These are phyloP conservation scores for Pterostichus niger DNA, from an alignment of 2,888 invertebrate species.

Conservation along the genomic window DNA sequence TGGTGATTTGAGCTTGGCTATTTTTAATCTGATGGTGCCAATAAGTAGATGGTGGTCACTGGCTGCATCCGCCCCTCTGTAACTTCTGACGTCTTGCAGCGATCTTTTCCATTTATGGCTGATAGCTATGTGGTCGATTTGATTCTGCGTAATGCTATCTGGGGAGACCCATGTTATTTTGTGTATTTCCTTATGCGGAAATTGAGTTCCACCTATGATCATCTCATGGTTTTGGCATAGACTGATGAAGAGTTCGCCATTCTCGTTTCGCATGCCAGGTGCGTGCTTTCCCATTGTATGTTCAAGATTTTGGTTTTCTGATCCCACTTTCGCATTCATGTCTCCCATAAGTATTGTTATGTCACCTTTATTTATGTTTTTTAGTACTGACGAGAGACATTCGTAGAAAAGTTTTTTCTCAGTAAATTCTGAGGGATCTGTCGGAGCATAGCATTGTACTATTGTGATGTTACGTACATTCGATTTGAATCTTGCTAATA, in stretches of 20 bases:
- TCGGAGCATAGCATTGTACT: conserved; percentile 31
- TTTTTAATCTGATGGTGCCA: conserved; percentile 5
- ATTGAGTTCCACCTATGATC: conserved; percentile 22
- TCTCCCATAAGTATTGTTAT: conserved; percentile 18
- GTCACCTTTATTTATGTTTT: not conserved
- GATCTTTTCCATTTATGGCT: conserved; percentile 15
- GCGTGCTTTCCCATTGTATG: not conserved
- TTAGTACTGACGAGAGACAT: not conserved
- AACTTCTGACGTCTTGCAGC: conserved; percentile 41
- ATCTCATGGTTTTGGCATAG: not conserved
- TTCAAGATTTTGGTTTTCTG: not conserved
- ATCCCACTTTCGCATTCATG: not conserved
- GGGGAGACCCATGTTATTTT: conserved; percentile 63
- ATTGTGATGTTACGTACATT: conserved; percentile 10
- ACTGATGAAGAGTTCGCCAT: conserved; percentile 2
- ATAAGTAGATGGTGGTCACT: conserved; percentile 51
- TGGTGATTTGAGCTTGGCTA: not conserved
- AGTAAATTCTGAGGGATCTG: not conserved
- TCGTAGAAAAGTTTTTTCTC: not conserved
- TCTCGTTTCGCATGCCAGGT: not conserved
- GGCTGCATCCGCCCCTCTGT: conserved; percentile 52
- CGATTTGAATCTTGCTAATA: not conserved
- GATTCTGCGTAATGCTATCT: conserved; percentile 44
- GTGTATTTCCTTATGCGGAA: conserved; percentile 61
- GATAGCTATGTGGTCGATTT: conserved; percentile 61